Evolutionary conservation across 2,113 vertebrate species (phyloP), one percentile per base, ranked within the genome.

Genomic region (Daboia siamensis): DNA sequence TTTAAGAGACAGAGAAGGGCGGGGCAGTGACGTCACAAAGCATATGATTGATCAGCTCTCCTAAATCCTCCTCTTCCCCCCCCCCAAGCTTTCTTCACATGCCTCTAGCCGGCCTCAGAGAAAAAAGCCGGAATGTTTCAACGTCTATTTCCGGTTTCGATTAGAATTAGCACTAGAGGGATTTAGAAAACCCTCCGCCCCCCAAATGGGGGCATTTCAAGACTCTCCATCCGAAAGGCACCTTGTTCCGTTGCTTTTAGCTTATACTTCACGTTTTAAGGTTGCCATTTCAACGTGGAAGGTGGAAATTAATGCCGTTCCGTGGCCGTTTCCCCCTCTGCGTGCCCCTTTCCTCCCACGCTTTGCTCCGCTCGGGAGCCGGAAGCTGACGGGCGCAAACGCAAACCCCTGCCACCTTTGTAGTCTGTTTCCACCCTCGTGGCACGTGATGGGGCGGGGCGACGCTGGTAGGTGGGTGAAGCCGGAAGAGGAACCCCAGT

Each of bases 401-500:
- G 3, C 0, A 3, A 3, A 10, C 17, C 11, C 11, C 52, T 24
- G 11, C 23, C 1, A 2, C 0, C 12, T 55, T n/a, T 48, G 57
- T 33, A 3, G 9, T 0, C 13, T 56, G 61, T 26, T 10, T 20
- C 64, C 23, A 7, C n/a, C 87, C 61, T 13, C 2, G 5, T 9
- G 12, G 57, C 88, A 92, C 11, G 88, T 90, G 69, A 90, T 1
- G 29, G n/a, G 29, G 29, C 11, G n/a, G 44, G 33, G 80, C 6
- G 2, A 24, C 26, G 52, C 7, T 24, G 54, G 29, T 20, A n/a
- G 88, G 55, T 59, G 69, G 91, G 54, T 80, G 92, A 92, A 92
- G 92, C 88, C 92, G 92, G 92, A 92, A 92, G 92, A 86, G 55
- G 91, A 61, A 90, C 33, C 21, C 11, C 87, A 89, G 91, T 57